A percentile compares a stretch with the other conserved stretches of the same genome.
These are phyloP conservation scores for Branchellion lobata DNA, from an alignment of 2,888 invertebrate genomes.

Conservation along the genomic window DNA sequence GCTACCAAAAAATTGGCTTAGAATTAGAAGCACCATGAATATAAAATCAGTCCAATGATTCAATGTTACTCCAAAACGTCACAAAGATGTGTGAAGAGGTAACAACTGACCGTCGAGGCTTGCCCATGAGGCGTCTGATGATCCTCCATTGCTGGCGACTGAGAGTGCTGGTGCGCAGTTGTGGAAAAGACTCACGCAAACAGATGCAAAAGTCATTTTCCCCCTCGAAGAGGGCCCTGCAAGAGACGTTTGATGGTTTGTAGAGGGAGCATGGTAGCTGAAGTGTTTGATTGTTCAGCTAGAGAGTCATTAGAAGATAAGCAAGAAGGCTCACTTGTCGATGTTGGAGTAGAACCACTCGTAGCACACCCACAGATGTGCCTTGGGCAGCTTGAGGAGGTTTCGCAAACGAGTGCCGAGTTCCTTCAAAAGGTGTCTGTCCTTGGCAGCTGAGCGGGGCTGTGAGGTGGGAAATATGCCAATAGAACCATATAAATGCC, in stretches of 20 bases:
- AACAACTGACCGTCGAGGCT: conserved; percentile 88
- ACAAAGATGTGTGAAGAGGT: no score
- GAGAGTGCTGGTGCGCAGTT: conserved; percentile 78
- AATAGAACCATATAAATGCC: not conserved
- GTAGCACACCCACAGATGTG: conserved; percentile 98
- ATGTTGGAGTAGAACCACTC: conserved; percentile 99
- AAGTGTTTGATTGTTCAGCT: not conserved
- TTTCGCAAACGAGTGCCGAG: conserved; percentile 81
- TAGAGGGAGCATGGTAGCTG: not conserved
- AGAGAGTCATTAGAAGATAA: not conserved
- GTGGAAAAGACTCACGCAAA: conserved; percentile 88
- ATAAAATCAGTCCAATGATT: no score
- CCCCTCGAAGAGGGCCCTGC: conserved; percentile 83
- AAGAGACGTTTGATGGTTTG: conserved; percentile 49
- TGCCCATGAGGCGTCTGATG: conserved; percentile 92
- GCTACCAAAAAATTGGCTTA: no score
- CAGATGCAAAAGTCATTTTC: conserved; percentile 95
- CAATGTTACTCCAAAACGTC: no score
- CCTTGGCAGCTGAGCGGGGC: conserved; percentile 59
- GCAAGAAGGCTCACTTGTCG: conserved; percentile 69
- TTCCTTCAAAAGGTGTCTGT: conserved; percentile 82
- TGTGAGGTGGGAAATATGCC: not conserved
- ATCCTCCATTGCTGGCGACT: conserved; percentile 91
- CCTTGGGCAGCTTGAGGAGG: conserved; percentile 92
- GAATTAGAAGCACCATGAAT: no score